phyloP scores from a whole-genome alignment of 2,113 vertebrate species.

The human (Homo sapiens) region DNA sequence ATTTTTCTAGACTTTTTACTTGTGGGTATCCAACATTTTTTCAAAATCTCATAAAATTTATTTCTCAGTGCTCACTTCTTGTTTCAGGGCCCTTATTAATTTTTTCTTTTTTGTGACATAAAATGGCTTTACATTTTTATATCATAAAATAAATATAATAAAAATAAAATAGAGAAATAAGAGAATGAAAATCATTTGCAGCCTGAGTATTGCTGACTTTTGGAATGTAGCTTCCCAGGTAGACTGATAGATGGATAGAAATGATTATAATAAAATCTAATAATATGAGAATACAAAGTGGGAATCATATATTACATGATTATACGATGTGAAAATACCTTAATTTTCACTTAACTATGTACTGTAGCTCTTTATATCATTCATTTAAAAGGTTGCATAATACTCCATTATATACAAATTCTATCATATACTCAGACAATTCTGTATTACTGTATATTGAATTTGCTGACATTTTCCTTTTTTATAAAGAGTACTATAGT shows the following conservation, averaged over 20 bases:
- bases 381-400: background rate
- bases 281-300: background rate
- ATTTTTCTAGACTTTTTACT: background rate
- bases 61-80: background rate
- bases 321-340: background rate
- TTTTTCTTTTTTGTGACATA: background rate
- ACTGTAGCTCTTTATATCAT: background rate
- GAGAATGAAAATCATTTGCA: background rate
- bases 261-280: background rate
- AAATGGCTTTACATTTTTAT: background rate
- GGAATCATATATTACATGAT: background rate
- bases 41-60: background rate
- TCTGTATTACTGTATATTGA: background rate
- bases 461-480: background rate
- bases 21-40: background rate
- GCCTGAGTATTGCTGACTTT: background rate
- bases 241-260: background rate
- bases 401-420: background rate
- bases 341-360: constrained; percentile 12
- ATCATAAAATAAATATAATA: background rate
- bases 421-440: background rate
- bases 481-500: background rate
- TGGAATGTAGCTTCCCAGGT: background rate
- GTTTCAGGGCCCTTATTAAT: background rate
- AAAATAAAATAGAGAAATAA: constrained; percentile 32